A percentile compares a stretch with the other conserved stretches of the same genome.
Evolutionary conservation across 2,113 vertebrate genomes (phyloP).

Genomic region (Ophiodon elongatus): DNA sequence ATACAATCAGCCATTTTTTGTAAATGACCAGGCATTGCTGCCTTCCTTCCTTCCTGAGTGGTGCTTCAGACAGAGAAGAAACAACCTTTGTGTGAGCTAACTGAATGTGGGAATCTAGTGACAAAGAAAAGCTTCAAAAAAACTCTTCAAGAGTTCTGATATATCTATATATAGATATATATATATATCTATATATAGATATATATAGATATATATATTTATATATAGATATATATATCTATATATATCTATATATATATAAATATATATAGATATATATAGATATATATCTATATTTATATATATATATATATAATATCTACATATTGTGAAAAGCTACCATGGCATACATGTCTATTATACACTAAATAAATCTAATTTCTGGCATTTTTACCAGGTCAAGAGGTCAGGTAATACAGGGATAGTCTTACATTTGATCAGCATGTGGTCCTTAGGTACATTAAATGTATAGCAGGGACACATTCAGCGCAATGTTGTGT

Average conservation of each 20-base stretch:
- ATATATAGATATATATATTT: too few species aligned
- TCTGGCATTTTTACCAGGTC: not conserved
- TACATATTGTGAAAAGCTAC: not conserved
- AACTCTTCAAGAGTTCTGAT: not conserved
- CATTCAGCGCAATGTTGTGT: not conserved
- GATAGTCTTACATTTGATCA: not conserved
- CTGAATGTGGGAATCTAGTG: not conserved
- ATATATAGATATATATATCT: too few species aligned
- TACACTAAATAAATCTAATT: not conserved
- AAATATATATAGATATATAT: too few species aligned
- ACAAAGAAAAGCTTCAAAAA: slow-evolving; percentile 7
- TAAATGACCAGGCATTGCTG: slow-evolving; percentile 8
- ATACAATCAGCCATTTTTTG: slow-evolving; percentile 22
- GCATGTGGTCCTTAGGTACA: not conserved
- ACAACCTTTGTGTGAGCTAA: not conserved
- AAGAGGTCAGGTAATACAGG: not conserved
- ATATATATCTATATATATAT: too few species aligned
- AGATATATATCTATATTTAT: too few species aligned
- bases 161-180: too few species aligned
- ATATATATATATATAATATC: too few species aligned
- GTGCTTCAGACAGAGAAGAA: slow-evolving; percentile 19
- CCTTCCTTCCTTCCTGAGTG: slow-evolving; percentile 49
- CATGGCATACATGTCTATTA: not conserved
- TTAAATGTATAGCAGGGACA: not conserved
- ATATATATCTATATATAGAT: too few species aligned